Evolutionary conservation across 2,797 vertebrate genomes (phyloP).

Genomic region (Poliocrania exsul): DNA sequence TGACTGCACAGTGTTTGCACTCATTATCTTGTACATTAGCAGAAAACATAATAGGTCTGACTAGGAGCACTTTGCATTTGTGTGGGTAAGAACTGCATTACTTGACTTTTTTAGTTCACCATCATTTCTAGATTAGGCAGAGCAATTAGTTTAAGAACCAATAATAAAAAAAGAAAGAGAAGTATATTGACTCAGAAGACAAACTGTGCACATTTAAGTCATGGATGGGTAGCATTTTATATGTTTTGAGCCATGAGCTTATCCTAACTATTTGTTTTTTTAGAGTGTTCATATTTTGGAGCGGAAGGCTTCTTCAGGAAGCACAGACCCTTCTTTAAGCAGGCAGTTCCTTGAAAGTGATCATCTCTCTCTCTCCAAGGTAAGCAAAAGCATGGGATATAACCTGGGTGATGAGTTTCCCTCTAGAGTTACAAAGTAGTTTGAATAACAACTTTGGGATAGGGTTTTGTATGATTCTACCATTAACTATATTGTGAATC

Average conservation of each 20-base stretch:
- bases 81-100: not conserved
- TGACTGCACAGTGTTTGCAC: fast-evolving
- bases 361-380: slow-evolving; percentile 73
- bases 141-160: not conserved
- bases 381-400: slow-evolving; percentile 25
- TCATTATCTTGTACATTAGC: not conserved
- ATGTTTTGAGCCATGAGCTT: not conserved
- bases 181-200: not conserved
- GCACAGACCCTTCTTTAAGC: slow-evolving; percentile 73
- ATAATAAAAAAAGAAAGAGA: not conserved
- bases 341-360: slow-evolving; percentile 77
- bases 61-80: not conserved
- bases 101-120: not conserved
- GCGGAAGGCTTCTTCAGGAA: slow-evolving; percentile 75
- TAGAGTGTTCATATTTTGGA: slow-evolving; percentile 78
- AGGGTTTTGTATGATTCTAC: not conserved
- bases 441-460: not conserved
- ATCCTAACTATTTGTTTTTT: not conserved
- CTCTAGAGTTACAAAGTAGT: not conserved
- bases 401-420: not conserved
- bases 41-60: not conserved
- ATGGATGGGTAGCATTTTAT: not conserved
- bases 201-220: not conserved
- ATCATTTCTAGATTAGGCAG: not conserved
- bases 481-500: not conserved